Conservation (phyloP, 2,888 invertebrate species). For the Panzeria rudis region DNA sequence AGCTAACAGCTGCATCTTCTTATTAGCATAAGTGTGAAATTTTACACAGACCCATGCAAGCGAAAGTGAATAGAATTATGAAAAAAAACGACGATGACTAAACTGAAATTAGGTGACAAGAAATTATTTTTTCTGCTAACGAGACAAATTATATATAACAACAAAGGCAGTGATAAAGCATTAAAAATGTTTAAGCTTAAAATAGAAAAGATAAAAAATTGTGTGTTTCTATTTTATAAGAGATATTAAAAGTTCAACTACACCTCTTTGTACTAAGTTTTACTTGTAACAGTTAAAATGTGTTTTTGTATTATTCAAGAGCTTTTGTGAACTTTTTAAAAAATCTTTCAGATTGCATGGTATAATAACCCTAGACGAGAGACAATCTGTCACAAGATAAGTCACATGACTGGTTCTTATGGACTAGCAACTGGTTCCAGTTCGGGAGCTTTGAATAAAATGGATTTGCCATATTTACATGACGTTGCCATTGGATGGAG, state of each 20-base stretch:
- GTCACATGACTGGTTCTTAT: too few species aligned
- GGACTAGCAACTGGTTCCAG: too few species aligned
- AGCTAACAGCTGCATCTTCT: slow-evolving; percentile 56
- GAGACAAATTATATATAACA: neutral
- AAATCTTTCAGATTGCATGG: too few species aligned
- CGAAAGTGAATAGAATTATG: slow-evolving; percentile 24
- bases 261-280: neutral
- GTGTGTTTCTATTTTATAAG: neutral
- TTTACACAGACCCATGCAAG: slow-evolving; percentile 26
- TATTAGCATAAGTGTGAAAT: slow-evolving; percentile 68
- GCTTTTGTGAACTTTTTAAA: too few species aligned
- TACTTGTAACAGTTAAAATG: too few species aligned
- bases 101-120: slow-evolving; percentile 68
- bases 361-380: too few species aligned
- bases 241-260: neutral
- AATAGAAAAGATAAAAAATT: neutral
- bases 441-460: too few species aligned
- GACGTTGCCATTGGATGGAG: too few species aligned
- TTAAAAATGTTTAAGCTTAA: neutral
- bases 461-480: too few species aligned
- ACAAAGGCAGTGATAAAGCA: slow-evolving; percentile 10
- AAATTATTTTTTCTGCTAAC: slow-evolving; percentile 38
- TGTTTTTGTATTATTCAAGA: too few species aligned
- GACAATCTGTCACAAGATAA: too few species aligned
- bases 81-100: slow-evolving; percentile 6